Conservation (phyloP, 2,888 invertebrate genomes). For the Notodonta ziczac region DNA sequence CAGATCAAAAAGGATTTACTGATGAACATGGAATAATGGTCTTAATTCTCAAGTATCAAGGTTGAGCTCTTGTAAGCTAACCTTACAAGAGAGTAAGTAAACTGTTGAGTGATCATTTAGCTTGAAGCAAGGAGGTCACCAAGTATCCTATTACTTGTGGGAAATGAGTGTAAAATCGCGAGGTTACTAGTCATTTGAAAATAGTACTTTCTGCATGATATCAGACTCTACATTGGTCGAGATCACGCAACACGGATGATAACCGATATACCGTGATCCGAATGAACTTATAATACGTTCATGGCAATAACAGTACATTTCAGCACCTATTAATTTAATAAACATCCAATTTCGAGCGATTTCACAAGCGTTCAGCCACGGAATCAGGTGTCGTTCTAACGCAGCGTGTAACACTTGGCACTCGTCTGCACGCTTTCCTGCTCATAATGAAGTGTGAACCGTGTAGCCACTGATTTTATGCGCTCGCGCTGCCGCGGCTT, state of each 20-base stretch:
- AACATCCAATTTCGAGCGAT: conserved; percentile 31
- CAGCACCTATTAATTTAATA: conserved; percentile 15
- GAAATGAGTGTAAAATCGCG: too few relatives aligned
- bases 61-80: too few relatives aligned
- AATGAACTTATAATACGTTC: not conserved
- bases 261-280: not conserved
- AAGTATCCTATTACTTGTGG: too few relatives aligned
- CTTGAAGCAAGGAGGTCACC: too few relatives aligned
- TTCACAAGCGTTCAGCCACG: conserved; percentile 34
- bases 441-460: conserved; percentile 57
- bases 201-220: not conserved
- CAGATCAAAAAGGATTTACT: not conserved
- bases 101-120: too few relatives aligned
- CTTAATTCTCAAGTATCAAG: too few relatives aligned
- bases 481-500: conserved; percentile 35
- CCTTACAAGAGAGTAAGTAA: too few relatives aligned
- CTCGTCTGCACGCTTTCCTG: conserved; percentile 65
- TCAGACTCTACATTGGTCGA: conserved; percentile 11
- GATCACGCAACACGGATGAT: not conserved
- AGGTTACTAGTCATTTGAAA: too few relatives aligned
- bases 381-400: conserved; percentile 40
- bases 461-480: conserved; percentile 59
- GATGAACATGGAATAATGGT: not conserved
- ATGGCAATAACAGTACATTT: not conserved
- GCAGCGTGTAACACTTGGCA: conserved; percentile 46